phyloP scores from a whole-genome alignment of 2,797 vertebrate genomes.

The Poecilia gillii region DNA sequence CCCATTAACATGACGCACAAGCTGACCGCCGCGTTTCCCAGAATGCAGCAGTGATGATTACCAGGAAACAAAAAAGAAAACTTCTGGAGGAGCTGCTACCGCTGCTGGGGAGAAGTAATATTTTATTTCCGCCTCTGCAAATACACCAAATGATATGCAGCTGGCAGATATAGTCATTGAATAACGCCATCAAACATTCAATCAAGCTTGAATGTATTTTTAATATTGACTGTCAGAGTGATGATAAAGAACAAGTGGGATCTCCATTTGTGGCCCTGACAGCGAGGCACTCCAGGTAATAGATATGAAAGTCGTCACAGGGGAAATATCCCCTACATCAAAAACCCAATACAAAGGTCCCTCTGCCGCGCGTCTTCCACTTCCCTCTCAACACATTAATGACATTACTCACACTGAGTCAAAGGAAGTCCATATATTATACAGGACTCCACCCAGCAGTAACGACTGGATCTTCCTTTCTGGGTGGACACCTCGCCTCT shows the following conservation, averaged over 20 bases:
- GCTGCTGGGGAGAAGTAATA: constrained; percentile 2
- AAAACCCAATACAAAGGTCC: constrained; percentile 34
- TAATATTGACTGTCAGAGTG: constrained; percentile 72
- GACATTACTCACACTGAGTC: constrained; percentile 45
- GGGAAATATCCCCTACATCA: constrained; percentile 63
- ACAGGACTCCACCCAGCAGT: constrained; percentile 30
- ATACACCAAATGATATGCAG: constrained; percentile 44
- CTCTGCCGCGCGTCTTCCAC: constrained; percentile 17
- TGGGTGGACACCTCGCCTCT: constrained; percentile 42
- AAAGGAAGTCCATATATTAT: constrained; percentile 46
- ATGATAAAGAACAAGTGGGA: constrained; percentile 67
- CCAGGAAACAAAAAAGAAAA: not conserved
- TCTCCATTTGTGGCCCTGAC: constrained; percentile 58
- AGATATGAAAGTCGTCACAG: constrained; percentile 60
- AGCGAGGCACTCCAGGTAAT: constrained; percentile 65
- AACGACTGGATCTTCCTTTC: constrained; percentile 6
- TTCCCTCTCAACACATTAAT: constrained; percentile 41
- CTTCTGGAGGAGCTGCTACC: constrained; percentile 11
- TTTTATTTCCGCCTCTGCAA: constrained; percentile 44
- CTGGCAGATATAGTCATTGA: constrained; percentile 54
- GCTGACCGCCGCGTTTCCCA: constrained; percentile 24
- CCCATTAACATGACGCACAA: constrained; percentile 20
- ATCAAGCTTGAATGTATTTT: constrained; percentile 74
- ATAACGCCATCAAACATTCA: constrained; percentile 74
- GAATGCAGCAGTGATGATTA: constrained; percentile 2